A percentile compares a stretch with the other conserved stretches of the same genome.
Conservation (phyloP, 2,888 invertebrate species). For the Scaptomyza caliginosa region DNA sequence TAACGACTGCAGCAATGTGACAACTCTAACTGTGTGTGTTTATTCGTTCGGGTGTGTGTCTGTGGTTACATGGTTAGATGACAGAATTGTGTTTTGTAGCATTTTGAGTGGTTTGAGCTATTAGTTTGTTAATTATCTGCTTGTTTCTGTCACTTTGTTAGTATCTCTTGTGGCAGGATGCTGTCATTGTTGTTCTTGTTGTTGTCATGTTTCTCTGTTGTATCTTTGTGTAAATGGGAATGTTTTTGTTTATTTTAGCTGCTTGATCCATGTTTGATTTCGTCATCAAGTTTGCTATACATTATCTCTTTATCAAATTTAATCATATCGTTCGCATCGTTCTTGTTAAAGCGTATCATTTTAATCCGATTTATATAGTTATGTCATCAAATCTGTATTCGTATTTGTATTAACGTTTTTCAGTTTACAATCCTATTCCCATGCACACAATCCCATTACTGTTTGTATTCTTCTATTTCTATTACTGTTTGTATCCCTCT, state of each 20-base stretch:
- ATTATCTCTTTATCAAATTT: neutral
- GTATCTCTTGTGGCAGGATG: neutral
- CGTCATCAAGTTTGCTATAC: too few species aligned
- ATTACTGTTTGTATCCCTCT: neutral
- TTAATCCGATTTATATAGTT: neutral
- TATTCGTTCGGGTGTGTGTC: too few species aligned
- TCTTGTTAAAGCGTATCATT: neutral
- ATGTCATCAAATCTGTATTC: neutral
- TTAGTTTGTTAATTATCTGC: conserved; percentile 52
- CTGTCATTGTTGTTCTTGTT: conserved; percentile 2
- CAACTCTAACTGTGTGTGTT: conserved; percentile 1
- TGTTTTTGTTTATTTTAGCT: neutral
- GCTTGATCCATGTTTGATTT: neutral
- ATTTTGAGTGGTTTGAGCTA: conserved; percentile 16
- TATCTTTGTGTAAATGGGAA: neutral
- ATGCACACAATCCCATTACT: neutral
- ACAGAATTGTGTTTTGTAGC: conserved; percentile 4
- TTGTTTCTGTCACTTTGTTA: conserved; percentile 22
- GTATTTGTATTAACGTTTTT: conserved; percentile 7
- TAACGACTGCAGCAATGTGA: neutral
- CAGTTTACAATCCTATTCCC: conserved; percentile 2
- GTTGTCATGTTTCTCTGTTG: neutral
- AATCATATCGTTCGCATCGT: neutral
- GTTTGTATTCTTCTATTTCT: neutral
- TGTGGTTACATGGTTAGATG: conserved; percentile 9